Evolutionary conservation across 2,888 invertebrate species (phyloP).

Genomic region (Agapostemon virescens): DNA sequence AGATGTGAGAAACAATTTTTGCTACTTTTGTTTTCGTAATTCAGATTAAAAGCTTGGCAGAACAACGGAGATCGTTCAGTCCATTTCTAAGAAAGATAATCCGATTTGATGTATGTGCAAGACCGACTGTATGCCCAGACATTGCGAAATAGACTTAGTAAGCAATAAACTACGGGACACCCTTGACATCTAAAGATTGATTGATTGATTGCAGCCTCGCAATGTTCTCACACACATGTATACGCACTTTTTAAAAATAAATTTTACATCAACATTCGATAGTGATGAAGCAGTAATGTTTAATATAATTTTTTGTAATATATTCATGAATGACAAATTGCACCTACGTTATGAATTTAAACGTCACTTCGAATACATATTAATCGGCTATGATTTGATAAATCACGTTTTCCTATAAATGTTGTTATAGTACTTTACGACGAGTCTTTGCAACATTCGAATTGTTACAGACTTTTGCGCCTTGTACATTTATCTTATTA

Average conservation of each 20-base stretch:
- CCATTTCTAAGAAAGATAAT: no score
- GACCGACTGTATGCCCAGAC: not conserved
- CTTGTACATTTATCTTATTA: constrained; percentile 22
- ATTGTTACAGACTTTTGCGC: constrained; percentile 16
- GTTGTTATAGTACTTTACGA: not conserved
- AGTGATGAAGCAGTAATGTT: constrained; percentile 15
- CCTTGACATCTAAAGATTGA: not conserved
- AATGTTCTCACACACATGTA: not conserved
- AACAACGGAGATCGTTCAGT: no score
- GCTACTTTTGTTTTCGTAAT: no score
- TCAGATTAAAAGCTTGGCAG: no score
- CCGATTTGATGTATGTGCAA: no score
- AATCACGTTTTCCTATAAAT: not conserved
- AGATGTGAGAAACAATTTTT: no score
- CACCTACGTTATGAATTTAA: constrained; percentile 22
- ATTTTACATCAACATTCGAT: constrained; percentile 31
- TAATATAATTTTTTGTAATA: constrained; percentile 18
- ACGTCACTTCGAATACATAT: not conserved
- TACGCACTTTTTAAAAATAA: constrained; percentile 20
- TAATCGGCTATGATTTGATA: not conserved
- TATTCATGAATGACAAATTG: constrained; percentile 6
- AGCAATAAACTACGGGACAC: not conserved
- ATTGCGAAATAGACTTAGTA: not conserved
- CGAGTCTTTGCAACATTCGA: constrained; percentile 21
- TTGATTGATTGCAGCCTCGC: no score